Percentiles rank a stretch among this genome's conserved stretches.
phyloP scores from a whole-genome alignment of 2,888 invertebrate genomes.

The Ophion ventricosus region DNA sequence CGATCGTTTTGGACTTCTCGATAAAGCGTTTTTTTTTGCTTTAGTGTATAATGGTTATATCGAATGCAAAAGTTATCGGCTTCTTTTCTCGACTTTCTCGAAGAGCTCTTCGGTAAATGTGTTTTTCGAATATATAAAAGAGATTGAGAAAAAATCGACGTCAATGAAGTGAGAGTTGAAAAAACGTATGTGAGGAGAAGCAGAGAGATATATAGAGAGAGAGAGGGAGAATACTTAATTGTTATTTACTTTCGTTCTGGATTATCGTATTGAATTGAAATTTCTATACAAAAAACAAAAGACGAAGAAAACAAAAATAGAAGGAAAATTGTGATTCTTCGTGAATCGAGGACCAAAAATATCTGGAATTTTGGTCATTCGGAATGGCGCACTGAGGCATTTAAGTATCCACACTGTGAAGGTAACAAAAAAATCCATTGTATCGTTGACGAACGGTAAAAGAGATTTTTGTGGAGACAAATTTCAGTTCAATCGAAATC shows the following conservation, averaged over 20 bases:
- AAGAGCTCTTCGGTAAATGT: conserved; percentile 29
- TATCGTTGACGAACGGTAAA: neutral
- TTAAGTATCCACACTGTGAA: conserved; percentile 3
- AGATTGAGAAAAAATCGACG: conserved; percentile 16
- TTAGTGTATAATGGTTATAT: conserved; percentile 70
- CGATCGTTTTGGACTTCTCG: conserved; percentile 58
- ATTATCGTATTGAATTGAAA: conserved; percentile 31
- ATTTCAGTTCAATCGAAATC: neutral
- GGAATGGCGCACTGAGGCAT: conserved; percentile 44
- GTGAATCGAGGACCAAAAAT: conserved; percentile 38
- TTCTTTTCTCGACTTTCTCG: conserved; percentile 35
- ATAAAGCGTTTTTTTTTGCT: conserved; percentile 69
- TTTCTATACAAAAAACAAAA: neutral
- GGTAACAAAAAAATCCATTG: neutral
- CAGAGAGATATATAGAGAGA: neutral
- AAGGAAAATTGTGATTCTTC: conserved; percentile 4
- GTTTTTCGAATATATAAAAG: conserved; percentile 21
- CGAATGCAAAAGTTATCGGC: conserved; percentile 68
- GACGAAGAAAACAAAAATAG: neutral
- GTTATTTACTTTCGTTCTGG: conserved; percentile 43
- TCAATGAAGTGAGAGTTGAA: neutral
- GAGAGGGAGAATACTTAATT: neutral
- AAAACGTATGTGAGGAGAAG: conserved; percentile 14
- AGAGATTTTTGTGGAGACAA: neutral
- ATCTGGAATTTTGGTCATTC: conserved; percentile 50